These are phyloP conservation scores for Oophaga pumilio DNA, from an alignment of 2,113 vertebrate species.

Conservation along the genomic window DNA sequence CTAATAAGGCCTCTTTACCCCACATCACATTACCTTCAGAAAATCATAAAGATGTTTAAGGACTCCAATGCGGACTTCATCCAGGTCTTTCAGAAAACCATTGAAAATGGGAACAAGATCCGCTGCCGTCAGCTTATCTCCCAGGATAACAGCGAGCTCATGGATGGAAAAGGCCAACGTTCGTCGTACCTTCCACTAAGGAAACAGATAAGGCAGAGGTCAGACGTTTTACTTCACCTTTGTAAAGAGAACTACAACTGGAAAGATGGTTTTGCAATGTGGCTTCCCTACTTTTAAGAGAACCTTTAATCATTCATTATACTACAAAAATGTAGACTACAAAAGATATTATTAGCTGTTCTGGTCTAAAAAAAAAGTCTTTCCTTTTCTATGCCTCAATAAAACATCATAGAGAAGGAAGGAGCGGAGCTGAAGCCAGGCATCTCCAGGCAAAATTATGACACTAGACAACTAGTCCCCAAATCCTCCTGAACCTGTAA, in stretches of 20 bases:
- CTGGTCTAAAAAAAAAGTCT: too few relatives aligned
- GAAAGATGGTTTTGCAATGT: not conserved
- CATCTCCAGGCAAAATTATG: not conserved
- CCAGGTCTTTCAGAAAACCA: conserved; percentile 78
- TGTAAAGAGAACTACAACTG: too few relatives aligned
- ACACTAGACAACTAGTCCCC: not conserved
- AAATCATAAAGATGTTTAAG: conserved; percentile 79
- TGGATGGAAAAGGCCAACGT: conserved; percentile 75
- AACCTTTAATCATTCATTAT: not conserved
- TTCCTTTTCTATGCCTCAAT: too few relatives aligned
- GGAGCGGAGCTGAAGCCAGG: not conserved
- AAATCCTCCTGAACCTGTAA: not conserved
- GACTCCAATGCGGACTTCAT: conserved; percentile 76
- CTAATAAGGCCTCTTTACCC: not conserved
- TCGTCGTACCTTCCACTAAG: conserved; percentile 74
- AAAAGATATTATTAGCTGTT: not conserved
- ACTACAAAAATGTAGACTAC: too few relatives aligned
- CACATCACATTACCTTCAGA: conserved; percentile 70
- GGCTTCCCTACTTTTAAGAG: not conserved
- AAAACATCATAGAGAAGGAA: not conserved
- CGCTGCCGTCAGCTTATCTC: conserved; percentile 74
- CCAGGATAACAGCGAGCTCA: conserved; percentile 74
- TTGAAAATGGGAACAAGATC: conserved; percentile 77
- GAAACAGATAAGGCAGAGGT: not conserved
- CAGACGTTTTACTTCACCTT: too few relatives aligned